Conservation (phyloP, 2,797 vertebrate genomes). For the Chelonia mydas region DNA sequence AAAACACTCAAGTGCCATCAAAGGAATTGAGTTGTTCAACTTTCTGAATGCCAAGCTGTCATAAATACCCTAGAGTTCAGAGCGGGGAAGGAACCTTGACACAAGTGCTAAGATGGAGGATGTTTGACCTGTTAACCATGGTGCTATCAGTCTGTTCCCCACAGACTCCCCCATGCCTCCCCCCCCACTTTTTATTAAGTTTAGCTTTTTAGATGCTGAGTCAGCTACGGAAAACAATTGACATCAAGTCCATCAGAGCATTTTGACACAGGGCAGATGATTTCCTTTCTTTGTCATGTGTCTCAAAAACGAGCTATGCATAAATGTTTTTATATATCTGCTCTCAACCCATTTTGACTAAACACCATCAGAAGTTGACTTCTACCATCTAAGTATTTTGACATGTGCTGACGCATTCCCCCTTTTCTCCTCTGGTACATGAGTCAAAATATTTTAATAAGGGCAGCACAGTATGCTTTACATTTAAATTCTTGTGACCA, state of each 20-base stretch:
- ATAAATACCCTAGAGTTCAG: too few relatives aligned
- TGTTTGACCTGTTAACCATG: neutral
- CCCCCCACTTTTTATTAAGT: neutral
- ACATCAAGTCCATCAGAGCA: neutral
- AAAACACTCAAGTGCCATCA: constrained; percentile 12
- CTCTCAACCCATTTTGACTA: neutral
- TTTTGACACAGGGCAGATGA: rapidly evolving
- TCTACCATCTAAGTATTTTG: neutral
- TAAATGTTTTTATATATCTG: neutral
- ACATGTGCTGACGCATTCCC: neutral
- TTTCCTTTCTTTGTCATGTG: neutral
- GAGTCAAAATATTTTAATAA: constrained; percentile 1
- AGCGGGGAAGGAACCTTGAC: too few relatives aligned
- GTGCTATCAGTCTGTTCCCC: neutral
- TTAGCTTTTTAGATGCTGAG: constrained; percentile 9
- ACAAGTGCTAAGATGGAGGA: neutral
- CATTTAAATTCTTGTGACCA: neutral
- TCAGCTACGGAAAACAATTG: neutral
- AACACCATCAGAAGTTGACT: neutral
- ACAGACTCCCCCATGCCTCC: neutral
- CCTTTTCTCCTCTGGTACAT: neutral
- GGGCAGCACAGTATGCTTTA: neutral
- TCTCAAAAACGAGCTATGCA: neutral
- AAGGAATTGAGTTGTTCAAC: neutral
- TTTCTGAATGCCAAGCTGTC: neutral